These are phyloP conservation scores for Oriolus oriolus DNA, from an alignment of 2,113 vertebrate genomes.

Conservation along the genomic window DNA sequence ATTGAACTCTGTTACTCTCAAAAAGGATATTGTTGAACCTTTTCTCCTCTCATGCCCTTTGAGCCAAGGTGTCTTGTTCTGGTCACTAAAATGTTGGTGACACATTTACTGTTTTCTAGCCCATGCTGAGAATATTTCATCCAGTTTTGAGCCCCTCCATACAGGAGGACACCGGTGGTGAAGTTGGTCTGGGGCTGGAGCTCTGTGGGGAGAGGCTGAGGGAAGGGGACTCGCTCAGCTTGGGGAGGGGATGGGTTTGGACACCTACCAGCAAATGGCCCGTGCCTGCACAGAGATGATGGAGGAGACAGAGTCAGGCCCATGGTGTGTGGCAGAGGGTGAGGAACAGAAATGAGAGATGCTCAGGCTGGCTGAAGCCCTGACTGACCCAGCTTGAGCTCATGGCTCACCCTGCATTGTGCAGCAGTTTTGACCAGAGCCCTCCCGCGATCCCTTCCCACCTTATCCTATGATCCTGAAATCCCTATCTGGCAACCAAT, in stretches of 20 bases:
- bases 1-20: not conserved
- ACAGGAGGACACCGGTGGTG: not conserved
- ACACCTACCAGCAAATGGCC: not conserved
- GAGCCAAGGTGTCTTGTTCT: accelerated
- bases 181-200: not conserved
- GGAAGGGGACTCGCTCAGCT: not conserved
- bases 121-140: not conserved
- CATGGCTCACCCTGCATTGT: not conserved
- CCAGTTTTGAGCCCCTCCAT: not conserved
- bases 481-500: not conserved
- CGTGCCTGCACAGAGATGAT: not conserved
- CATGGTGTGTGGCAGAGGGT: accelerated
- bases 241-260: accelerated
- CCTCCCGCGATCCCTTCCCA: not conserved
- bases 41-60: not conserved
- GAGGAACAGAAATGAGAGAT: not conserved
- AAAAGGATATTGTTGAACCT: not conserved
- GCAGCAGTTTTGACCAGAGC: not conserved
- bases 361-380: not conserved
- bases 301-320: not conserved
- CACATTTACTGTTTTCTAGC: not conserved
- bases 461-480: not conserved
- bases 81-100: not conserved
- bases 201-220: not conserved
- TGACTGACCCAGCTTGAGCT: not conserved